Percentiles rank a stretch among this genome's conserved stretches.
Evolutionary conservation across 2,113 vertebrate species (phyloP).

Genomic region (Aphyosemion australe): DNA sequence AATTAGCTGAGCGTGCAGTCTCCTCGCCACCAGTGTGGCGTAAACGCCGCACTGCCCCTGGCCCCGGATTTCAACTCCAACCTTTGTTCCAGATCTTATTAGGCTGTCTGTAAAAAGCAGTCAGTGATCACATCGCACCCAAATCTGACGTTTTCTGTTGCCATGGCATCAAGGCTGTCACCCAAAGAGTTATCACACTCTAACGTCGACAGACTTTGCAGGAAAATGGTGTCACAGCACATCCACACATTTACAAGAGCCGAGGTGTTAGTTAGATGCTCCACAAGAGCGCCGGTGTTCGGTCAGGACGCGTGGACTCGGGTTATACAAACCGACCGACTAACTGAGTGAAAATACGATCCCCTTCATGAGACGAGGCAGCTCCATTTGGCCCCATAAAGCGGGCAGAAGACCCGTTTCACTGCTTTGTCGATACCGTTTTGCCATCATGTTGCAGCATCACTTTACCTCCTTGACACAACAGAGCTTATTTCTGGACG

Average conservation of each 20-base stretch:
- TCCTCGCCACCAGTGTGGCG: slow-evolving; percentile 18
- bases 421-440: slow-evolving; percentile 54
- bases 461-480: slow-evolving; percentile 53
- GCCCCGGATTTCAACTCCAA: slow-evolving; percentile 23
- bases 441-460: slow-evolving; percentile 50
- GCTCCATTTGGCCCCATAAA: slow-evolving; percentile 58
- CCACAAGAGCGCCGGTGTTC: slow-evolving; percentile 36
- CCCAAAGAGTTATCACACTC: slow-evolving; percentile 64
- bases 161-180: slow-evolving; percentile 76
- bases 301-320: slow-evolving; percentile 54
- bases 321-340: slow-evolving; percentile 26
- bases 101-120: slow-evolving; percentile 58
- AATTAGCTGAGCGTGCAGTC: slow-evolving; percentile 47
- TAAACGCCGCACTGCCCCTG: too few relatives aligned
- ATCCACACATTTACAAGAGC: slow-evolving; percentile 47
- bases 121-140: slow-evolving; percentile 58
- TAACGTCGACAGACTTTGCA: slow-evolving; percentile 60
- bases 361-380: slow-evolving; percentile 47
- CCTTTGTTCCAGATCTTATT: slow-evolving; percentile 57
- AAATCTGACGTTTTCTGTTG: slow-evolving; percentile 69
- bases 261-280: slow-evolving; percentile 32
- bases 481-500: slow-evolving; percentile 43
- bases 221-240: slow-evolving; percentile 52
- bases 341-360: slow-evolving; percentile 56
- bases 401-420: slow-evolving; percentile 47